phyloP scores from a whole-genome alignment of 2,888 invertebrate genomes.

The Ernsta delagoae region DNA sequence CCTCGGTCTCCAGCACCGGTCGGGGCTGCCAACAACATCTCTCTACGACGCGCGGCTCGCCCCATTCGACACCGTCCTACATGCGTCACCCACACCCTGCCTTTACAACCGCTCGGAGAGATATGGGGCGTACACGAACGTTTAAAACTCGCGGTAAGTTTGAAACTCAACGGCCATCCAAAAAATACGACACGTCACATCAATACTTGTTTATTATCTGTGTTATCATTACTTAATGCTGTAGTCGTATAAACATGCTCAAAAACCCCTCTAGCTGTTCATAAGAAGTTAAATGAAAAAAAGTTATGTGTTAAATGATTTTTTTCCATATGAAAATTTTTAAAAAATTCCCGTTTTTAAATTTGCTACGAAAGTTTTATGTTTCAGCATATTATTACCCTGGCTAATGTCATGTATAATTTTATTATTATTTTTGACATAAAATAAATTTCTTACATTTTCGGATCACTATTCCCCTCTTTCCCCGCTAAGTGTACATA shows the following conservation, averaged over 20 bases:
- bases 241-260: no score
- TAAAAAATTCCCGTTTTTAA: no score
- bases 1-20: slow-evolving; percentile 82
- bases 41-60: slow-evolving; percentile 80
- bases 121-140: slow-evolving; percentile 43
- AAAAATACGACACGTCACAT: slow-evolving; percentile 12
- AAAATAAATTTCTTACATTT: no score
- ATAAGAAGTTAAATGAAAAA: no score
- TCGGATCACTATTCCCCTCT: no score
- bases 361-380: no score
- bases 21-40: slow-evolving; percentile 84
- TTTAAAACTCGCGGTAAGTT: slow-evolving; percentile 2
- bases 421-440: no score
- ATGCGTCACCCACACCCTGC: slow-evolving; percentile 62
- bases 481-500: not conserved
- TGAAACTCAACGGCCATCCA: slow-evolving; percentile 2
- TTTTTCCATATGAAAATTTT: no score
- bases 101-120: slow-evolving; percentile 62
- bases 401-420: no score
- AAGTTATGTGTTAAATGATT: no score
- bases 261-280: no score
- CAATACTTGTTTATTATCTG: not conserved
- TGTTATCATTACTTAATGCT: not conserved
- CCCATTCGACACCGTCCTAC: slow-evolving; percentile 82
- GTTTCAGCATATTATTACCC: no score